These are phyloP conservation scores for Araneus ventricosus DNA, from an alignment of 1,140 invertebrate genomes.

Conservation along the genomic window DNA sequence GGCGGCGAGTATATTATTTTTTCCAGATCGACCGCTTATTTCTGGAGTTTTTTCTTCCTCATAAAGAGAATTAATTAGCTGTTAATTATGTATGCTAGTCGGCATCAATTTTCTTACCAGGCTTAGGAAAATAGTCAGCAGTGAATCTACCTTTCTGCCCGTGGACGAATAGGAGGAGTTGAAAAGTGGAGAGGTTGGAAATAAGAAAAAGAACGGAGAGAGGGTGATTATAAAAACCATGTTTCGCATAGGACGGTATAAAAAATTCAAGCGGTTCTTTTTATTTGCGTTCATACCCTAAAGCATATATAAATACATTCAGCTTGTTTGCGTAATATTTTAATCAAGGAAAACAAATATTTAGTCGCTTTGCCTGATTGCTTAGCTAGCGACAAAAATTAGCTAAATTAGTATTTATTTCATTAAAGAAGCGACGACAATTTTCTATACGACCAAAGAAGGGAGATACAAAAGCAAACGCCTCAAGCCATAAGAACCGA, in stretches of 20 bases:
- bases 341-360: constrained; percentile 74
- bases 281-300: constrained; percentile 70
- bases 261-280: constrained; percentile 73
- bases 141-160: constrained; percentile 53
- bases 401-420: constrained; percentile 76
- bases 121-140: constrained; percentile 59
- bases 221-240: constrained; percentile 57
- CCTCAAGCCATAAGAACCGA: constrained; percentile 49
- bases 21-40: constrained; percentile 54
- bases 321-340: constrained; percentile 74
- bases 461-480: constrained; percentile 68
- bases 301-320: constrained; percentile 74
- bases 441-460: constrained; percentile 59
- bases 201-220: constrained; percentile 20
- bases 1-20: constrained; percentile 60
- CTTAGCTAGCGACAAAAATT: constrained; percentile 73
- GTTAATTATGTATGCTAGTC: constrained; percentile 72
- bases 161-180: constrained; percentile 39
- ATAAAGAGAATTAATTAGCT: constrained; percentile 74
- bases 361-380: constrained; percentile 73
- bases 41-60: constrained; percentile 53
- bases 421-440: constrained; percentile 75
- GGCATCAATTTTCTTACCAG: constrained; percentile 67
- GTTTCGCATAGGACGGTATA: constrained; percentile 62
- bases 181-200: constrained; percentile 43